Evolutionary conservation across 2,888 invertebrate genomes (phyloP), one percentile per base, ranked within the genome.

Genomic region (Agrotis puta): DNA sequence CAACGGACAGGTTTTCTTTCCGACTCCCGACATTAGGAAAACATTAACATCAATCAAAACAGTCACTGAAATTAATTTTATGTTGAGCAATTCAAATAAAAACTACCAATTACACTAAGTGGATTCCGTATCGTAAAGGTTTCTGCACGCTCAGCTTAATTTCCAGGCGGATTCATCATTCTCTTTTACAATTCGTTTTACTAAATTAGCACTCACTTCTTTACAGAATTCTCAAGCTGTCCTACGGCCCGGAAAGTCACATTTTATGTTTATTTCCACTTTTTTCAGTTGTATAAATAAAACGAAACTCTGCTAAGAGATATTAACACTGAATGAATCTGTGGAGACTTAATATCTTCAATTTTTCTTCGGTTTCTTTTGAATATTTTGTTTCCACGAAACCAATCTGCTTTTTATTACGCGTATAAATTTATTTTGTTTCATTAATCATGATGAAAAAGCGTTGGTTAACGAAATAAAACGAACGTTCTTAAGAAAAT

Each of bases 161-260:
- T 74, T 69, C 16, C 24, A 70, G 33, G 67, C 64, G 72, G 71
- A 87, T 87, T 87, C 82, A 84, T 87, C 82, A 77, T 87, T 86
- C 84, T 85, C 82, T 87, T 88, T 89, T 83, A 86, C 83, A 88
- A 89, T 88, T 87, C 84, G 81, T 88, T 90, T 78, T 82, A 78
- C 85, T 86, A 90, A 92, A 92, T 92, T 92, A 89, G 86, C 88
- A 86, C 84, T 88, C 83, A 82, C 83, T 88, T 89, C 87, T 87
- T 88, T 84, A 81, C 72, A 86, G 79, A 87, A 79, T 81, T 76
- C 76, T 73, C 75, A 77, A 79, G 82, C 79, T 84, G 81, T 84
- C 82, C 68, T 85, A 83, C 81, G 78, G 71, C 70, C 73, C 73
- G 68, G 77, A 79, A 86, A 75, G 84, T 86, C 85, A 86, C 82